Base-by-base conservation (phyloP, 2,113 vertebrate genomes). In the Tachycineta bicolor region DNA sequence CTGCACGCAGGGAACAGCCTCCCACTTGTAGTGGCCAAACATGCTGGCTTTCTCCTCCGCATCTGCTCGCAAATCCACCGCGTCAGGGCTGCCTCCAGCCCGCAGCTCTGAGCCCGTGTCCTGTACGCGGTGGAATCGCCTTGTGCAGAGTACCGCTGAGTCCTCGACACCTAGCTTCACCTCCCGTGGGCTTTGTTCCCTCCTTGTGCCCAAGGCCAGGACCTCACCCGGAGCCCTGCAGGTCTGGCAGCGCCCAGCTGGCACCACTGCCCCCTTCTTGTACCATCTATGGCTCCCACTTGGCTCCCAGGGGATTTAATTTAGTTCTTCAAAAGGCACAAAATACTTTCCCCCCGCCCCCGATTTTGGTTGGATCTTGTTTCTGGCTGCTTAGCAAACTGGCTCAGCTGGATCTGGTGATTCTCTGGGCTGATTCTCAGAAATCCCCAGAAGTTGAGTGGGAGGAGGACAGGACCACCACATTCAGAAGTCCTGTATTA, bases 301-400 rank as follows among this genome's bases (percentile, higher is more conserved):
- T 37, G 9, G 25, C 9, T 34, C 13, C 6, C 28, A 41, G 13
- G 2, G 12, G 22, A 53, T 60, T 63, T 53, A 55, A 68, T 56
- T 60, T 39, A 29, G 3, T 59, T 62, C 6, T 31, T 74, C 47
- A 87, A 62, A 76, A 69, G 28, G 56, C 12, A 58, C 14, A 87
- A 65, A 63, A 26, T 33, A 26, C 3, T 17, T 0, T 5, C 3
- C 6, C 0, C 5, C 2, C n/a, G n/a, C n/a, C 10, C 10, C n/a
- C 1, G 11, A 23, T 59, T 77, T 67, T 43, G 6, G 10, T 14
- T 73, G 10, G 50, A 46, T 65, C 44, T 79, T 4, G 5, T 76
- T 87, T 55, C 83, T 78, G 34, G 20, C 31, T 65, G 6, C 77
- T 81, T 62, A 87, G 46, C 46, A 91, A 58, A 67, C 25, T 79